These are phyloP conservation scores for Ammospiza maritima DNA, from an alignment of 2,797 vertebrate species.

Conservation along the genomic window DNA sequence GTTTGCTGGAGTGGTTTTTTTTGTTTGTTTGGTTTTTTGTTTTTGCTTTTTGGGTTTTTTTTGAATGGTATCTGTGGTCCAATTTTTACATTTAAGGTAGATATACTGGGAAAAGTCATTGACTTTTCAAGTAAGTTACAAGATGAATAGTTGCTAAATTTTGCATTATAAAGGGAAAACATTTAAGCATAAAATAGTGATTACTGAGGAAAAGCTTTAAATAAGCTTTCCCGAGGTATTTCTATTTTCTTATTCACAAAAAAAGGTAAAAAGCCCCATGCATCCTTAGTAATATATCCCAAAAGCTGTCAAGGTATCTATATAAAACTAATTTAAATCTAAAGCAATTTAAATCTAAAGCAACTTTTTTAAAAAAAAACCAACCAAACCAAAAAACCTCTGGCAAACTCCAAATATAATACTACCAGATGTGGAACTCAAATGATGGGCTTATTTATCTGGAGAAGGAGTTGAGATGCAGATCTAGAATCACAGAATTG, in stretches of 20 bases:
- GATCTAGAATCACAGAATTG: not conserved
- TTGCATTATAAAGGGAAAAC: not conserved
- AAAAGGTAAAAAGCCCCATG: not conserved
- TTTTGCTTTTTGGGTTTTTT: not conserved
- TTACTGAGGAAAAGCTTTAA: not conserved
- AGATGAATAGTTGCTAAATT: not conserved
- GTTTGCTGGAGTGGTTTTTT: not conserved
- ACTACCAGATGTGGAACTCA: not conserved
- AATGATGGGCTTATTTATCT: not conserved
- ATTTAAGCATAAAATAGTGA: not conserved
- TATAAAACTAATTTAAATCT: not conserved
- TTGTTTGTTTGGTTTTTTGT: not conserved
- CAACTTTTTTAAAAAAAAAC: not conserved
- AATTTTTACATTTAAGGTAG: not conserved
- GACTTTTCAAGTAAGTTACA: not conserved
- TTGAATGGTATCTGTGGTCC: not conserved
- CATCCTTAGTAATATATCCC: not conserved
- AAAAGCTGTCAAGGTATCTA: not conserved
- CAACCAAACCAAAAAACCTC: not conserved
- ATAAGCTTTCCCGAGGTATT: not conserved
- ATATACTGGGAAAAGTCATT: not conserved
- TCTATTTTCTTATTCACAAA: constrained; percentile 9
- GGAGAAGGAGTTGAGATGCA: not conserved
- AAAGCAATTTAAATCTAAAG: not conserved
- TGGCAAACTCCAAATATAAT: not conserved